These are phyloP conservation scores for Blastobasis adustella DNA, from an alignment of 2,888 invertebrate genomes.

Conservation along the genomic window DNA sequence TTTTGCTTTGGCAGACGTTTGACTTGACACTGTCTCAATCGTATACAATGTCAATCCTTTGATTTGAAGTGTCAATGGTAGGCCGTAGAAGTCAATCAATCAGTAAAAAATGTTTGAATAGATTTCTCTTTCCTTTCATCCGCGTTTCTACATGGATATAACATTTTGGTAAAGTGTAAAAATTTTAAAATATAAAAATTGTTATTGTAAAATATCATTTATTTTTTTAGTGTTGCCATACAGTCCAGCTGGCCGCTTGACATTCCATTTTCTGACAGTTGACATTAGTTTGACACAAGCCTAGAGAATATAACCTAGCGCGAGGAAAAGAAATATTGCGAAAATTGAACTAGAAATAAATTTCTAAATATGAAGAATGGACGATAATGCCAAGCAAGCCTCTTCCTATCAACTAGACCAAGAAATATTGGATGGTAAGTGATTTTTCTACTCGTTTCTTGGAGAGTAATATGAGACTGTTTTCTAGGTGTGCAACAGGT, in stretches of 20 bases:
- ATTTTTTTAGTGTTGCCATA: background rate
- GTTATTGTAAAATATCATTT: background rate
- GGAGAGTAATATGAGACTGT: conserved; percentile 29
- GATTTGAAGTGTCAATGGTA: background rate
- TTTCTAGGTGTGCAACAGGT: conserved; percentile 36
- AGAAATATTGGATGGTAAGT: conserved; percentile 65
- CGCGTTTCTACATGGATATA: too few species aligned
- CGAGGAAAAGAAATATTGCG: conserved; percentile 32
- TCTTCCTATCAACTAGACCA: conserved; percentile 65
- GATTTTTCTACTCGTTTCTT: conserved; percentile 14
- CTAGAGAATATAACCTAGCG: conserved; percentile 30
- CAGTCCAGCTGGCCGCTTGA: background rate
- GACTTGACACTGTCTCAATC: too few species aligned
- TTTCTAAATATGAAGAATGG: conserved; percentile 71
- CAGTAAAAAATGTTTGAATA: conserved; percentile 14
- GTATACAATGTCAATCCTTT: conserved; percentile 12
- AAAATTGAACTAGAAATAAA: conserved; percentile 39
- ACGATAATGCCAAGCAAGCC: conserved; percentile 63
- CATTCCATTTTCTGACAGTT: background rate
- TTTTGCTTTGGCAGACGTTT: too few species aligned
- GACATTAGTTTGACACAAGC: conserved; percentile 3
- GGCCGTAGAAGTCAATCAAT: conserved; percentile 1
- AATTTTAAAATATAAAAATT: too few species aligned
- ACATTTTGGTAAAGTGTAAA: too few species aligned
- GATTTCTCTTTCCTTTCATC: conserved; percentile 1